Evolutionary conservation across 2,888 invertebrate genomes (phyloP).

Genomic region (Limulus polyphemus): DNA sequence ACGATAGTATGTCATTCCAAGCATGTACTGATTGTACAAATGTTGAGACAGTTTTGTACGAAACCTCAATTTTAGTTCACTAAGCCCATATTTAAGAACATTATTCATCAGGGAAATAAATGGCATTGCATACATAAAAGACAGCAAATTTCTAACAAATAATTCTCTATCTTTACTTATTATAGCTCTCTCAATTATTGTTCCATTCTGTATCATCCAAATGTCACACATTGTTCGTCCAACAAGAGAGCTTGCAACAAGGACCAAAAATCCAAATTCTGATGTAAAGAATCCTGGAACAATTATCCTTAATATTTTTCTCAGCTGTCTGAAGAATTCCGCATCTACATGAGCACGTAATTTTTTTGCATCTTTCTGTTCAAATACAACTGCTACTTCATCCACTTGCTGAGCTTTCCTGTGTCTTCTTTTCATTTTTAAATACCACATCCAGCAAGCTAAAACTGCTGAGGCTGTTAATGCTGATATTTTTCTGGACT

Average conservation of each 20-base stretch:
- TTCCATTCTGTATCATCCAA: conserved; percentile 92
- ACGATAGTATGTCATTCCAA: conserved; percentile 91
- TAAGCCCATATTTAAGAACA: conserved; percentile 59
- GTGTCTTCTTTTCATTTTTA: no score
- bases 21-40: conserved; percentile 81
- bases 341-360: conserved; percentile 17
- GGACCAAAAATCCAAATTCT: conserved; percentile 14
- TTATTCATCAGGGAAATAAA: conserved; percentile 48
- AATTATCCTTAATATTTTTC: conserved; percentile 15
- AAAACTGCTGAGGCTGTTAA: no score
- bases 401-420: conserved; percentile 15
- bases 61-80: conserved; percentile 79
- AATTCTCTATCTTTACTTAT: conserved; percentile 68
- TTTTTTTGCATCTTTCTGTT: conserved; percentile 21
- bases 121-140: conserved; percentile 75
- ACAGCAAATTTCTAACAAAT: conserved; percentile 60
- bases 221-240: conserved; percentile 87
- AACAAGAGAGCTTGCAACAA: conserved; percentile 58
- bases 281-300: conserved; percentile 16
- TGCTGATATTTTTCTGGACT: no score
- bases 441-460: no score
- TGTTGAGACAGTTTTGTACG: conserved; percentile 75
- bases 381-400: conserved; percentile 23
- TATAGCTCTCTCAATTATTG: conserved; percentile 85
- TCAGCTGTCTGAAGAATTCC: conserved; percentile 16